These are phyloP conservation scores for Macrobrachium nipponense DNA, from an alignment of 1,140 invertebrate species.

Conservation along the genomic window DNA sequence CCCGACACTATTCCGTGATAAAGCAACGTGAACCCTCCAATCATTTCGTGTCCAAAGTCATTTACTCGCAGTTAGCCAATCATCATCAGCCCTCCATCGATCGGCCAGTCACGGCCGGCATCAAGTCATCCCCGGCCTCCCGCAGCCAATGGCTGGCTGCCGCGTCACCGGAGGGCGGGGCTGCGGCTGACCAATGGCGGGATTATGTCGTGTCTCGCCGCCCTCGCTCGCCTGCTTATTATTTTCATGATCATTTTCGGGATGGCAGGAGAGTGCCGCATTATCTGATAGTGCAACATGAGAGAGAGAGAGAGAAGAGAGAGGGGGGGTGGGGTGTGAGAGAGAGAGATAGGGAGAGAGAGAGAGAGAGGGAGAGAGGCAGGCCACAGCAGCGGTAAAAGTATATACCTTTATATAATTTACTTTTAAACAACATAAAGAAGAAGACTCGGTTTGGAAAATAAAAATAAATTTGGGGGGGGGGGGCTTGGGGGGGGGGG, in stretches of 20 bases:
- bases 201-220: constrained; percentile 49
- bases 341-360: constrained; percentile 19
- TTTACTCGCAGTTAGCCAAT: constrained; percentile 56
- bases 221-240: constrained; percentile 47
- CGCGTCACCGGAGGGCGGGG: constrained; percentile 40
- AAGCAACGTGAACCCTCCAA: constrained; percentile 52
- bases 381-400: background rate
- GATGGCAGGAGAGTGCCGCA: constrained; percentile 26
- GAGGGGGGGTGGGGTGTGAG: too few relatives aligned
- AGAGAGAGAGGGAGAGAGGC: background rate
- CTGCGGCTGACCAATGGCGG: constrained; percentile 46
- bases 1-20: constrained; percentile 46
- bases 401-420: background rate
- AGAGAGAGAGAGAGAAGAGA: constrained; percentile 24
- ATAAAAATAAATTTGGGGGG: too few relatives aligned
- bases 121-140: constrained; percentile 44
- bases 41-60: constrained; percentile 59
- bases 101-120: constrained; percentile 57
- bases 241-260: constrained; percentile 58
- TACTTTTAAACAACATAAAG: too few relatives aligned
- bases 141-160: constrained; percentile 36
- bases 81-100: constrained; percentile 52
- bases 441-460: too few relatives aligned
- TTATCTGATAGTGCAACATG: constrained; percentile 3
- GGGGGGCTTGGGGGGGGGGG: too few relatives aligned